Conservation (phyloP, 2,797 vertebrate species). For the Lepilemur septentrionalis region DNA sequence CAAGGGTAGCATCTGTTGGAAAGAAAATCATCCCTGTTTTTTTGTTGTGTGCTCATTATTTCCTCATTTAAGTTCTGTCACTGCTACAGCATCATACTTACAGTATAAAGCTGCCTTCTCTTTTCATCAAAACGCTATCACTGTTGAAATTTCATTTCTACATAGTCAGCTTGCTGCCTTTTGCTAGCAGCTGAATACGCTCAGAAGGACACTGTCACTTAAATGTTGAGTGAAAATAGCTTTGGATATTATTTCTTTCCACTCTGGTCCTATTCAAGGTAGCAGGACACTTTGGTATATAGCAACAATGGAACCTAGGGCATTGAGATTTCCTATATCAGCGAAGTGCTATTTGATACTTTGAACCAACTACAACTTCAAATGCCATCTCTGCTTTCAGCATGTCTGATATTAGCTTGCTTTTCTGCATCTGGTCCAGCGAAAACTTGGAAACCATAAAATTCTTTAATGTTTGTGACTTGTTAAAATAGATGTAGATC, state of each 20-base stretch:
- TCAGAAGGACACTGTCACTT: neutral
- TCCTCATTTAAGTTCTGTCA: conserved; percentile 41
- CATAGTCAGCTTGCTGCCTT: neutral
- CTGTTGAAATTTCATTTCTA: neutral
- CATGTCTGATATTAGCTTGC: conserved; percentile 56
- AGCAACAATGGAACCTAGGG: neutral
- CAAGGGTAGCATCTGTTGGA: conserved; percentile 67
- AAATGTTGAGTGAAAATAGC: neutral
- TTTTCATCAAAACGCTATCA: neutral
- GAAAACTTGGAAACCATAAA: conserved; percentile 62
- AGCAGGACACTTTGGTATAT: neutral
- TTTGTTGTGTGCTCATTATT: conserved; percentile 6
- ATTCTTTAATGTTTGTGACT: neutral
- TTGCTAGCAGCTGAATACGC: neutral
- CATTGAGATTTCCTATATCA: neutral
- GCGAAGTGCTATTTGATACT: neutral
- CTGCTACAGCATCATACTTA: neutral
- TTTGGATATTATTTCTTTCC: conserved; percentile 17
- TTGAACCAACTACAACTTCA: conserved; percentile 42
- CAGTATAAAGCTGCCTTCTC: neutral
- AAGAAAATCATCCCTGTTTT: conserved; percentile 58
- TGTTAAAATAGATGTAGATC: conserved; percentile 31
- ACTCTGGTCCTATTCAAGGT: neutral
- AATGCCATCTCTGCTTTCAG: conserved; percentile 41
- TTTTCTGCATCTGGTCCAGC: conserved; percentile 72